Conservation (phyloP, 2,113 vertebrate species). For the Tretioscincus oriximinensis region DNA sequence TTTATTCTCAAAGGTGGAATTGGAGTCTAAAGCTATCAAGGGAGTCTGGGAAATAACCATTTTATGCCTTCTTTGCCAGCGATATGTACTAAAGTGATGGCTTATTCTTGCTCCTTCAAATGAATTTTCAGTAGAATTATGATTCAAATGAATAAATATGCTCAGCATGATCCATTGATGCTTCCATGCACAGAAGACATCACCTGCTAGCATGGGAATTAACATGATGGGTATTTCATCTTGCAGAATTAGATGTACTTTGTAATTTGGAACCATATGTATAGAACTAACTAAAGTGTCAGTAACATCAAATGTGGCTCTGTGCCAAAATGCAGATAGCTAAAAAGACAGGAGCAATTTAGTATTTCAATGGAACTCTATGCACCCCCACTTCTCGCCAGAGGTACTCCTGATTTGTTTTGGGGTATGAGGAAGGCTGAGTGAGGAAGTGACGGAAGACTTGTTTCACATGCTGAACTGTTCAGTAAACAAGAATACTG, state of each 20-base stretch:
- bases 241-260: neutral
- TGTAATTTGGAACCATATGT: neutral
- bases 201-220: neutral
- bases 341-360: too few relatives aligned
- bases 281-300: neutral
- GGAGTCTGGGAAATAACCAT: neutral
- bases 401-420: too few relatives aligned
- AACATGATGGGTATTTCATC: neutral
- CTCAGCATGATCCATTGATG: neutral
- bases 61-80: neutral
- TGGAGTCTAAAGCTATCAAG: neutral
- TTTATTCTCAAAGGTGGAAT: neutral
- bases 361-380: too few relatives aligned
- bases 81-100: neutral
- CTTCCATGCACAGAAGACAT: neutral
- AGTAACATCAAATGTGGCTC: neutral
- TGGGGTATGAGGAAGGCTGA: too few relatives aligned
- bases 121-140: neutral
- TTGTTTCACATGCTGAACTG: too few relatives aligned
- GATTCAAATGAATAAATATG: neutral
- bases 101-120: conserved; percentile 1
- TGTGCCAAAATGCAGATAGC: too few relatives aligned
- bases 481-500: too few relatives aligned
- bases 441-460: too few relatives aligned
- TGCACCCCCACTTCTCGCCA: too few relatives aligned